A percentile compares a stretch with the other conserved stretches of the same genome.
Evolutionary conservation across 2,113 vertebrate genomes (phyloP).

Genomic region (Passer domesticus): DNA sequence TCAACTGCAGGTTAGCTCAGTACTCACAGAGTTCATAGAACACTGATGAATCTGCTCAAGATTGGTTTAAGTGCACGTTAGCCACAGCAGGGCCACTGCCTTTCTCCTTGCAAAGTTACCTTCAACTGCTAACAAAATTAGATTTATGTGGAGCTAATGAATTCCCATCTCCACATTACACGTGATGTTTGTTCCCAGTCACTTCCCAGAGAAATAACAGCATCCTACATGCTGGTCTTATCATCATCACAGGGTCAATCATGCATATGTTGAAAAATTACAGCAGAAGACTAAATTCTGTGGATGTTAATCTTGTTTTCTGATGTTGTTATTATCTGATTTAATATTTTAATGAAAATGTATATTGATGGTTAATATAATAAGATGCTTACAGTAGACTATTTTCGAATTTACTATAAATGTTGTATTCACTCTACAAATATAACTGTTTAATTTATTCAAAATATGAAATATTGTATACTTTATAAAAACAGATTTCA

Average conservation of each 20-base stretch:
- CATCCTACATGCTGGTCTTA: neutral
- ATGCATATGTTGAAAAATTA: neutral
- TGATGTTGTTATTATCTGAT: neutral
- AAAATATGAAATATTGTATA: neutral
- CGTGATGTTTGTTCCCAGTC: rapidly evolving
- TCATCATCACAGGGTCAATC: neutral
- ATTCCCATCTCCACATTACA: neutral
- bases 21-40: neutral
- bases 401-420: neutral
- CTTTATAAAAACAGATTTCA: neutral
- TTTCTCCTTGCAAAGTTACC: neutral
- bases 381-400: neutral
- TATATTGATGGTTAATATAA: neutral
- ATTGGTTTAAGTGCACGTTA: neutral
- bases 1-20: neutral
- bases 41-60: neutral
- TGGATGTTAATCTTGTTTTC: neutral
- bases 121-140: neutral
- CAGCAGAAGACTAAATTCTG: neutral
- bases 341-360: neutral
- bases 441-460: neutral
- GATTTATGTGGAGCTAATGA: neutral
- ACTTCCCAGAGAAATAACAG: neutral
- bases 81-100: neutral
- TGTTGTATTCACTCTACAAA: neutral